Evolutionary conservation across 2,797 vertebrate genomes (phyloP).

Genomic region (Hephaestus fuliginosus): DNA sequence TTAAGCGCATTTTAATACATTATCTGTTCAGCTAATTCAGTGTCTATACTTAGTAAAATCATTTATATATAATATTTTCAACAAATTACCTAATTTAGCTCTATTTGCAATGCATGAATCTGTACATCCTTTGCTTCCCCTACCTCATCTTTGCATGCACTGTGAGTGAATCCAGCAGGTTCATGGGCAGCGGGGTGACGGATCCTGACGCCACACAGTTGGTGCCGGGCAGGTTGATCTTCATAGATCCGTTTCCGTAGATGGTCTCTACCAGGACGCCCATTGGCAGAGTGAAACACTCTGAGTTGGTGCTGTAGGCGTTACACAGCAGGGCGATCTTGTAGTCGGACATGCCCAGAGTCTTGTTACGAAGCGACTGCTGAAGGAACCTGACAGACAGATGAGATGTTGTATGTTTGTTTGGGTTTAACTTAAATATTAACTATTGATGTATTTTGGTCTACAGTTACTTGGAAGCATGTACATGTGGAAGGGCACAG

Average conservation of each 20-base stretch:
- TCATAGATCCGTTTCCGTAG: constrained; percentile 95
- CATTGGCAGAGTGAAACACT: constrained; percentile 99
- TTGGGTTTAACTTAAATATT: neutral
- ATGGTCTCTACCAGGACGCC: constrained; percentile 98
- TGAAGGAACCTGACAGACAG: constrained; percentile 91
- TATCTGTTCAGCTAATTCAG: neutral
- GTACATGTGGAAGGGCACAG: neutral
- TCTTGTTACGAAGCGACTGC: constrained; percentile 96
- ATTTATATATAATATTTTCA: neutral
- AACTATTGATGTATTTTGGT: neutral
- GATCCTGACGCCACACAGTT: constrained; percentile 96
- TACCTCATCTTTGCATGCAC: constrained; percentile 99
- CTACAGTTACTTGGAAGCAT: neutral
- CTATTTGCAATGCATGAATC: neutral
- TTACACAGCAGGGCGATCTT: constrained; percentile 99
- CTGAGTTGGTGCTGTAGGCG: constrained; percentile 98
- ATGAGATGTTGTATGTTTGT: neutral
- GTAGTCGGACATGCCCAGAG: constrained; percentile 97
- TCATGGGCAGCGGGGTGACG: constrained; percentile 96
- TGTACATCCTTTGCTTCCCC: neutral
- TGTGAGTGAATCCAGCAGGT: constrained; percentile 96
- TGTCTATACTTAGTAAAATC: neutral
- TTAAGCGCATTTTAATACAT: neutral
- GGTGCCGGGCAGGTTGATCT: constrained; percentile 94
- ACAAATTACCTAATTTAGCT: neutral